Percentiles rank a stretch among this genome's conserved stretches.
Evolutionary conservation across 1,140 invertebrate genomes (phyloP).

Genomic region (Habropoda laboriosa): DNA sequence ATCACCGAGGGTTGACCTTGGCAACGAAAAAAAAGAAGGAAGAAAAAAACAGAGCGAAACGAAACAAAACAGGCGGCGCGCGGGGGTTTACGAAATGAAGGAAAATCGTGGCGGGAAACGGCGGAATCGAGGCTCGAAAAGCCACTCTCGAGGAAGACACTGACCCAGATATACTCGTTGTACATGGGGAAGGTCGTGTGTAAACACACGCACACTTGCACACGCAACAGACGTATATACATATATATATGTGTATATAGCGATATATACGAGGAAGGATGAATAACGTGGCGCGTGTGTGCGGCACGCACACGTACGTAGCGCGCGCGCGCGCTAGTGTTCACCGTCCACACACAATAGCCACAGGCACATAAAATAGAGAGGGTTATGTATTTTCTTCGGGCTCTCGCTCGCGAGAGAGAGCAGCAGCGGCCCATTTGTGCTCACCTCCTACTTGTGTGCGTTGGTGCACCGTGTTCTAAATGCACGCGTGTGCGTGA

Average conservation of each 20-base stretch:
- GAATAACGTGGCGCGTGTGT: slow-evolving; percentile 38
- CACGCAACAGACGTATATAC: slow-evolving; percentile 26
- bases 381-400: slow-evolving; percentile 65
- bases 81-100: slow-evolving; percentile 35
- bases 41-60: neutral
- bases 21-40: slow-evolving; percentile 24
- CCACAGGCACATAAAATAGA: slow-evolving; percentile 49
- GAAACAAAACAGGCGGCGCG: too few relatives aligned
- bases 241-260: neutral
- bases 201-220: slow-evolving; percentile 55
- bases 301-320: neutral
- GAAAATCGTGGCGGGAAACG: slow-evolving; percentile 54
- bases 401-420: slow-evolving; percentile 36
- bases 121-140: slow-evolving; percentile 57
- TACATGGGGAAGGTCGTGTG: slow-evolving; percentile 65
- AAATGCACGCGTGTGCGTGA: too few relatives aligned
- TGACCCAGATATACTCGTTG: slow-evolving; percentile 66
- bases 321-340: neutral
- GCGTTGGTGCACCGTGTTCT: neutral
- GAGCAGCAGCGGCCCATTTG: slow-evolving; percentile 39
- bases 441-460: slow-evolving; percentile 29
- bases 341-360: neutral
- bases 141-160: slow-evolving; percentile 67
- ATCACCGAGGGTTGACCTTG: slow-evolving; percentile 26
- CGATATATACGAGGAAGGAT: slow-evolving; percentile 20